Evolutionary conservation across 2,888 invertebrate genomes (phyloP).

Genomic region (Conops quadrifasciatus): DNA sequence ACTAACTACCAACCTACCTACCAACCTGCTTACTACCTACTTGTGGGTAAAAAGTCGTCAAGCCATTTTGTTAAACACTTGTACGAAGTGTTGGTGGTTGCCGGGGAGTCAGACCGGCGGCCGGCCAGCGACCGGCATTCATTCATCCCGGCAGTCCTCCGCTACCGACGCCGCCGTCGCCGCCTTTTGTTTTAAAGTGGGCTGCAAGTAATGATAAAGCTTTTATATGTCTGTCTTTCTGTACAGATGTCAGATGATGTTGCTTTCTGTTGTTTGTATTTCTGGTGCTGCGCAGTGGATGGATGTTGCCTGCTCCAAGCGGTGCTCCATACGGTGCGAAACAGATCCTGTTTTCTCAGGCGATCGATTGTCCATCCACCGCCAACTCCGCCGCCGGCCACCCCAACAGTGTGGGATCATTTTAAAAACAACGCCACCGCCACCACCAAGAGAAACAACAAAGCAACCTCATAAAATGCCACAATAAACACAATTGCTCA

Average conservation of each 20-base stretch:
- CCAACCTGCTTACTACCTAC: neutral
- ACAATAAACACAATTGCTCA: constrained; percentile 26
- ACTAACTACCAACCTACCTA: neutral
- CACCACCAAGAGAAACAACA: neutral
- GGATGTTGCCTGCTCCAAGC: neutral
- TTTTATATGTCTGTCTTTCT: neutral
- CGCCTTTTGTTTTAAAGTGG: constrained; percentile 32
- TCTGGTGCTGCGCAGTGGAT: neutral
- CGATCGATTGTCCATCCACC: neutral
- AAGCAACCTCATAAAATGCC: constrained; percentile 4
- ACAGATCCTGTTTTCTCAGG: constrained; percentile 7
- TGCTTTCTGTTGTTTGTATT: neutral
- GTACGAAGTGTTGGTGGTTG: constrained; percentile 23
- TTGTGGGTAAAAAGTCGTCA: constrained; percentile 12
- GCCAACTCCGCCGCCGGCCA: constrained; percentile 6
- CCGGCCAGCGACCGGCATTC: constrained; percentile 15
- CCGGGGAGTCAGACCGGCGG: neutral
- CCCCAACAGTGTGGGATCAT: constrained; percentile 3
- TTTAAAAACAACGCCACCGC: constrained; percentile 6
- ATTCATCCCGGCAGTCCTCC: constrained; percentile 22
- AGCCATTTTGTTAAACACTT: constrained; percentile 35
- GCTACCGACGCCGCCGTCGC: neutral
- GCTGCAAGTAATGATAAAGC: constrained; percentile 20
- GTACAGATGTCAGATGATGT: neutral
- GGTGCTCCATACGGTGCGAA: constrained; percentile 6